Conservation (phyloP, 2,888 invertebrate genomes). For the Uloborus plumipes region DNA sequence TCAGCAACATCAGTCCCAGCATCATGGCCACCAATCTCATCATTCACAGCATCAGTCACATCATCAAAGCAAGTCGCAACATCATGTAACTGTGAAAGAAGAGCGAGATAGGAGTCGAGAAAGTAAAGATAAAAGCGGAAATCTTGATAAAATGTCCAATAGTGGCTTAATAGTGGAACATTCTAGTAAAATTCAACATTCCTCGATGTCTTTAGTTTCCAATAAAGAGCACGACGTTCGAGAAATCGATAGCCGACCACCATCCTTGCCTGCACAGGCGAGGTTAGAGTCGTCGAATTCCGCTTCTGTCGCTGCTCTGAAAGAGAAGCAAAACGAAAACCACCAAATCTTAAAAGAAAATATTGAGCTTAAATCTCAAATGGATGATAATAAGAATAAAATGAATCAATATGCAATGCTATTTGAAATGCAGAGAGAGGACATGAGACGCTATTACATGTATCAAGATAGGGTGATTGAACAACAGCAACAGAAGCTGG, state of each 20-base stretch:
- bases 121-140: constrained; percentile 40
- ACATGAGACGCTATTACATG: constrained; percentile 69
- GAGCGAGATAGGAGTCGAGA: constrained; percentile 45
- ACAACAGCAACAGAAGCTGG: constrained; percentile 61
- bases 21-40: constrained; percentile 19
- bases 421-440: constrained; percentile 68
- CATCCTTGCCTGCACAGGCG: constrained; percentile 59
- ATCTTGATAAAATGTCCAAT: constrained; percentile 39
- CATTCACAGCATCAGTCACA: constrained; percentile 31
- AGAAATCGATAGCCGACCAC: constrained; percentile 56
- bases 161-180: constrained; percentile 50
- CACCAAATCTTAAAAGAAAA: constrained; percentile 72
- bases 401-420: constrained; percentile 66
- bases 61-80: constrained; percentile 26
- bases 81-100: constrained; percentile 46
- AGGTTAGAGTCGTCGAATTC: constrained; percentile 39
- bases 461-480: constrained; percentile 63
- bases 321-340: constrained; percentile 72
- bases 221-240: constrained; percentile 53
- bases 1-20: constrained; percentile 58
- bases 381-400: constrained; percentile 68
- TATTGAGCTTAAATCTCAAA: constrained; percentile 71
- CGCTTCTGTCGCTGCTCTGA: constrained; percentile 56
- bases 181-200: constrained; percentile 60
- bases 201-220: constrained; percentile 37